Base-by-base conservation (phyloP, 2,888 invertebrate genomes). In the Lochmaea capreae region DNA sequence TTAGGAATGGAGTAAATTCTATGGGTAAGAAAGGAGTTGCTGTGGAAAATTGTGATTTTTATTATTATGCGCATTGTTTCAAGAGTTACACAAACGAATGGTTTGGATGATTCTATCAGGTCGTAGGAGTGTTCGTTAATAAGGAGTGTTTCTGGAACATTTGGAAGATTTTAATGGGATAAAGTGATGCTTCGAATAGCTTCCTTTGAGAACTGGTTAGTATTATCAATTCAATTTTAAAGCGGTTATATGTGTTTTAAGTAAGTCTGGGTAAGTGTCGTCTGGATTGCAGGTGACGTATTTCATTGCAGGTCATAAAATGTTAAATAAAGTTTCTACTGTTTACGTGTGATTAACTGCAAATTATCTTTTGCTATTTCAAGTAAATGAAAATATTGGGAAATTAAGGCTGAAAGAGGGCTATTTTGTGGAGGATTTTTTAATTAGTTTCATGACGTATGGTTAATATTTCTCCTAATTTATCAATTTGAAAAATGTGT, bases 301-400 rank as follows among this genome's bases (percentile, higher is more conserved):
- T n/a, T 52, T 66, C 26, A 66, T 62, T 10, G 52, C 16, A 26
- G 65, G 52, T 3, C 33, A 8, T 10, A 14, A 12, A 12, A 66
- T n/a, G 22, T 66, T 66, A 49, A 66, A 66, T 33, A 52, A 22
- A 49, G n/a, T 66, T 10, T 6, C n/a, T 66, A 52, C 65, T 52
- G 54, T 66, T 43, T 66, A 49, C 57, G n/a, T 10, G 57, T 67
- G 26, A 67, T 67, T 57, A 57, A 57, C 42, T 67, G 67, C 57
- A 67, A 57, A 18, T 57, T 67, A 33, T 67, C 67, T 42, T 39
- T 39, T 11, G 22, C 22, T 22, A 6, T 11, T 67, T 67, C 46
- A 12, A 46, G 12, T 46, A 46, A 46, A 46, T 46, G 46, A 46
- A 11, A 3, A 46, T 11, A 46, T 14, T 46, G 11, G 11, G 46